phyloP scores from a whole-genome alignment of 2,888 invertebrate species.

The Aproaerema taeniolella region DNA sequence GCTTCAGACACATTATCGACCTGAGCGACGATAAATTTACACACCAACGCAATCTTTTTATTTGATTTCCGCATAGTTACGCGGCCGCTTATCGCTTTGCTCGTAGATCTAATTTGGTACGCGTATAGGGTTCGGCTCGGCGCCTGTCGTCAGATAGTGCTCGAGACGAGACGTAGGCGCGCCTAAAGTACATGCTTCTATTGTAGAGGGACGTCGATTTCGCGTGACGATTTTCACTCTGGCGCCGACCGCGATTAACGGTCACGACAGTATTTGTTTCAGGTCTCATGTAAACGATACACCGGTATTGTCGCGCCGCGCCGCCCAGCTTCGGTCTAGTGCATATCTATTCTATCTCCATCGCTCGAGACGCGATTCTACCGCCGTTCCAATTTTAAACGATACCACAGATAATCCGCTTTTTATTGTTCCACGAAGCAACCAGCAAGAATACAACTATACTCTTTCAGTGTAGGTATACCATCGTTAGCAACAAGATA shows the following conservation, averaged over 20 bases:
- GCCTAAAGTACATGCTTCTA: neutral
- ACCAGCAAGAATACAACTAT: conserved; percentile 19
- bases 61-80: conserved; percentile 70
- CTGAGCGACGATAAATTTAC: conserved; percentile 63
- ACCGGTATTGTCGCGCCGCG: conserved; percentile 60
- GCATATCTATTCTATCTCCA: conserved; percentile 68
- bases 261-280: conserved; percentile 63
- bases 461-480: too few relatives aligned
- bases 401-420: conserved; percentile 55
- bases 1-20: conserved; percentile 55
- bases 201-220: conserved; percentile 42
- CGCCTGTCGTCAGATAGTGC: conserved; percentile 56
- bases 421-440: conserved; percentile 44
- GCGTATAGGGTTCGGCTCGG: conserved; percentile 33
- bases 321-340: conserved; percentile 64
- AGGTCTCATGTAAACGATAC: conserved; percentile 67
- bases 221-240: conserved; percentile 56
- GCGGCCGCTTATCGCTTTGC: conserved; percentile 52
- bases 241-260: conserved; percentile 68
- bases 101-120: conserved; percentile 56
- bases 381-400: conserved; percentile 59
- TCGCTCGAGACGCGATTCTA: conserved; percentile 52
- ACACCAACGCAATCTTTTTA: conserved; percentile 64
- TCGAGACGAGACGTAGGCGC: conserved; percentile 11
- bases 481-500: neutral